A percentile compares a stretch with the other conserved stretches of the same genome.
Evolutionary conservation across 2,888 invertebrate species (phyloP).

Genomic region (Xestia rhomboidea): DNA sequence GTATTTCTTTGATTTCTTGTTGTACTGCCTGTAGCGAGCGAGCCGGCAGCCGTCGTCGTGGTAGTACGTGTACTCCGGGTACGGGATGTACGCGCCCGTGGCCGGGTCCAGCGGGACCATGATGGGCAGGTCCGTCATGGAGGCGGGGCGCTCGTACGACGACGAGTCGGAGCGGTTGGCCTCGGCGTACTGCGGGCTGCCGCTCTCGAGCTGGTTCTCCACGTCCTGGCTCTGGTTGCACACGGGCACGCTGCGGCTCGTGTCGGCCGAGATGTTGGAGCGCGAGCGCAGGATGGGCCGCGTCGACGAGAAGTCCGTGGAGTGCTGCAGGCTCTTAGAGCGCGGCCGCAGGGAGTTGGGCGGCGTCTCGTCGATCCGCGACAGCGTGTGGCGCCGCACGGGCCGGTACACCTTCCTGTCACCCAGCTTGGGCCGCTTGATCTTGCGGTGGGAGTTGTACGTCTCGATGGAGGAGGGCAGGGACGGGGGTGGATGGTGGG

Average conservation of each 20-base stretch:
- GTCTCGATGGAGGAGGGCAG: slow-evolving; percentile 78
- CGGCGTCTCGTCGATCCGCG: slow-evolving; percentile 86
- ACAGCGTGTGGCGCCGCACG: slow-evolving; percentile 81
- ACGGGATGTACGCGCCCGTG: slow-evolving; percentile 84
- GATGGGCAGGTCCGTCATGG: slow-evolving; percentile 85
- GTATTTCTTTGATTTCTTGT: slow-evolving; percentile 74
- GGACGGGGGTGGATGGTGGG: slow-evolving; percentile 63
- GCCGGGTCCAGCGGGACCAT: slow-evolving; percentile 83
- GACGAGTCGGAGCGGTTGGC: slow-evolving; percentile 81
- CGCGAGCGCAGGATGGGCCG: slow-evolving; percentile 82
- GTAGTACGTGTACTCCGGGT: slow-evolving; percentile 85
- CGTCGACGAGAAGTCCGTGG: slow-evolving; percentile 84
- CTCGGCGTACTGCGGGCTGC: slow-evolving; percentile 86
- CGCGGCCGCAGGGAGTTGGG: slow-evolving; percentile 72
- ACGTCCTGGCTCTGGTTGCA: slow-evolving; percentile 85
- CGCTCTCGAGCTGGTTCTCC: slow-evolving; percentile 77
- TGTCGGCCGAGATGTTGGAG: slow-evolving; percentile 86
- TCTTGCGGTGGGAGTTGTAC: slow-evolving; percentile 86
- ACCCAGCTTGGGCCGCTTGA: slow-evolving; percentile 80
- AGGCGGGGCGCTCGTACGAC: slow-evolving; percentile 81
- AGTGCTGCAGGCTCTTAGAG: slow-evolving; percentile 82
- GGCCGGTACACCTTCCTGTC: slow-evolving; percentile 85
- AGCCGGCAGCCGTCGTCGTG: slow-evolving; percentile 80
- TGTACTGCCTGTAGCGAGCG: slow-evolving; percentile 77
- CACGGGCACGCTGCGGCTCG: slow-evolving; percentile 87